Conservation (phyloP, 2,888 invertebrate genomes). For the Artemia sinica region DNA sequence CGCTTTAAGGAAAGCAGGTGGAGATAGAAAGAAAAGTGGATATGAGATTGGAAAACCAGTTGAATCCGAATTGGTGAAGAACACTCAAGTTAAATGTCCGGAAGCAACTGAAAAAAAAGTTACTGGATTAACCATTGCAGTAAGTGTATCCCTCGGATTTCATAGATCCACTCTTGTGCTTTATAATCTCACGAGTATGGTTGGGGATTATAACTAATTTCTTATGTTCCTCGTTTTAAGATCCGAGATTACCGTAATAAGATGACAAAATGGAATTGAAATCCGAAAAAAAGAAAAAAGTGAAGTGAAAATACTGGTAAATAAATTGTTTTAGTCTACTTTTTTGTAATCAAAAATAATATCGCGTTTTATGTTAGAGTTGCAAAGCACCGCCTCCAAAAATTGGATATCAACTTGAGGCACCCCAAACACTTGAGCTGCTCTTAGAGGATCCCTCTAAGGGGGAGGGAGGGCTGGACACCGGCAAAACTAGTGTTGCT, state of each 20-base stretch:
- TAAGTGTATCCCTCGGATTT: constrained; percentile 26
- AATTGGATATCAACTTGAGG: no score
- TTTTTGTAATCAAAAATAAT: no score
- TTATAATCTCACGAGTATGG: no score
- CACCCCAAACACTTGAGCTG: no score
- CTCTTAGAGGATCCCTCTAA: no score
- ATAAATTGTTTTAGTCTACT: no score
- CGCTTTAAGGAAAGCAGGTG: constrained; percentile 40
- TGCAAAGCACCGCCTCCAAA: no score
- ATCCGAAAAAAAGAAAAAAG: background rate
- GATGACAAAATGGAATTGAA: background rate
- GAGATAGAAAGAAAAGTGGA: constrained; percentile 22
- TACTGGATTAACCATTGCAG: constrained; percentile 48
- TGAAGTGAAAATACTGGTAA: background rate
- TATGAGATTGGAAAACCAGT: constrained; percentile 24
- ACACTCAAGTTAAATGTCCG: constrained; percentile 51
- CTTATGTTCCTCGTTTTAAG: constrained; percentile 19
- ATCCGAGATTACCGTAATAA: constrained; percentile 3
- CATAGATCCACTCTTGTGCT: no score
- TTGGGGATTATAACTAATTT: no score
- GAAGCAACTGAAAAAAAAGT: constrained; percentile 56
- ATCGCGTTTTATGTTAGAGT: no score
- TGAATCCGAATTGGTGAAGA: constrained; percentile 34
- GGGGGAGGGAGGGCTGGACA: no score
- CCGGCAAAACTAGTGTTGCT: no score